phyloP scores from a whole-genome alignment of 2,888 invertebrate genomes.

The Anthoptus insignis region DNA sequence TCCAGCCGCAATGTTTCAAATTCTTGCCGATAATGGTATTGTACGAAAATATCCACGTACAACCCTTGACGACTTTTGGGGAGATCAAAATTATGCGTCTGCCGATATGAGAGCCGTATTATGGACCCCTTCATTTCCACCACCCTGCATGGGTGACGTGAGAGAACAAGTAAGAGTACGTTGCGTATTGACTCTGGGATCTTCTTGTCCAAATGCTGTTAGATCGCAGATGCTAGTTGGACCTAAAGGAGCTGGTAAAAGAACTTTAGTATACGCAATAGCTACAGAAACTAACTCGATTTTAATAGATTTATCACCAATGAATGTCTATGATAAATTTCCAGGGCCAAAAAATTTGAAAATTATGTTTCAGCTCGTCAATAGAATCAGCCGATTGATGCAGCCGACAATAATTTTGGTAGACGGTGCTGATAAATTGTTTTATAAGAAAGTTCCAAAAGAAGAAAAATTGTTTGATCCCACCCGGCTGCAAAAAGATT shows the following conservation, averaged over 20 bases:
- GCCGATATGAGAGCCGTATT: conserved; percentile 77
- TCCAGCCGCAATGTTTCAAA: conserved; percentile 90
- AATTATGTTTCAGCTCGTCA: conserved; percentile 89
- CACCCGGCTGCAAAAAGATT: conserved; percentile 89
- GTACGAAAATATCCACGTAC: conserved; percentile 88
- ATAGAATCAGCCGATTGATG: conserved; percentile 88
- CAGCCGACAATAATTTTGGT: conserved; percentile 92
- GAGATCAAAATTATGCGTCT: conserved; percentile 89
- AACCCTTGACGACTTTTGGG: conserved; percentile 89
- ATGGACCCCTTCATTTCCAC: conserved; percentile 80
- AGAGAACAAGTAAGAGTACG: conserved; percentile 87
- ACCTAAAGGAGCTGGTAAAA: conserved; percentile 90
- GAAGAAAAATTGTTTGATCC: conserved; percentile 89
- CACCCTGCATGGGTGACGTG: conserved; percentile 87
- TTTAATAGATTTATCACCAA: conserved; percentile 92
- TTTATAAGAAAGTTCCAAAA: conserved; percentile 89
- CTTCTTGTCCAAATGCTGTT: conserved; percentile 69
- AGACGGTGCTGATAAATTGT: conserved; percentile 89
- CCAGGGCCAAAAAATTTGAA: conserved; percentile 89
- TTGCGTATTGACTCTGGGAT: conserved; percentile 87
- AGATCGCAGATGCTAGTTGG: conserved; percentile 91
- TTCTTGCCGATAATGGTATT: conserved; percentile 90
- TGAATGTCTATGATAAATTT: conserved; percentile 90
- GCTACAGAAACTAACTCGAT: conserved; percentile 92
- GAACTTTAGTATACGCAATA: conserved; percentile 90